A percentile compares a stretch with the other conserved stretches of the same genome.
Conservation (phyloP, 2,888 invertebrate species). For the Eustalomyia histrio region DNA sequence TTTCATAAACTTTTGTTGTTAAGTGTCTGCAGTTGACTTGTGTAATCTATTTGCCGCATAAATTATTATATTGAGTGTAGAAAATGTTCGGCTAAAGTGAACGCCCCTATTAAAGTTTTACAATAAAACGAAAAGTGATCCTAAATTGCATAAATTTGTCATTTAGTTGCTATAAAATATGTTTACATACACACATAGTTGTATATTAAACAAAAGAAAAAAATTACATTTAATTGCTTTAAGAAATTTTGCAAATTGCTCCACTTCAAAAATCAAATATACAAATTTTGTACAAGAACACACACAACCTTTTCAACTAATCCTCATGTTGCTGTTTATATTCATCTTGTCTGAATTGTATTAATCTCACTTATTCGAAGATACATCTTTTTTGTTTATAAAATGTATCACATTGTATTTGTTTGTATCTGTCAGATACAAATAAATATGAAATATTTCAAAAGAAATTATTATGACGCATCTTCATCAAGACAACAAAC, state of each 20-base stretch:
- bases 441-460: conserved; percentile 58
- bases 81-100: too few relatives aligned
- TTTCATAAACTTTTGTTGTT: too few relatives aligned
- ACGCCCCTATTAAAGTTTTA: too few relatives aligned
- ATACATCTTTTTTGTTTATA: conserved; percentile 19
- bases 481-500: conserved; percentile 47
- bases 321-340: conserved; percentile 2
- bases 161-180: too few relatives aligned
- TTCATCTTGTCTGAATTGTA: background rate
- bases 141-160: too few relatives aligned
- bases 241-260: background rate
- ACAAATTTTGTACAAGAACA: background rate
- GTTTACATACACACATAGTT: too few relatives aligned
- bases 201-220: too few relatives aligned
- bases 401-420: conserved; percentile 42
- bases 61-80: too few relatives aligned
- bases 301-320: background rate
- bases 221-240: background rate
- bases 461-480: conserved; percentile 66
- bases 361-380: conserved; percentile 1
- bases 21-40: too few relatives aligned
- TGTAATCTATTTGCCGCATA: too few relatives aligned
- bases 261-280: background rate
- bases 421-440: conserved; percentile 65
- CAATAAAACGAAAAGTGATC: too few relatives aligned